These are phyloP conservation scores for Apomyelois bistriatella DNA, from an alignment of 2,888 invertebrate genomes.

Conservation along the genomic window DNA sequence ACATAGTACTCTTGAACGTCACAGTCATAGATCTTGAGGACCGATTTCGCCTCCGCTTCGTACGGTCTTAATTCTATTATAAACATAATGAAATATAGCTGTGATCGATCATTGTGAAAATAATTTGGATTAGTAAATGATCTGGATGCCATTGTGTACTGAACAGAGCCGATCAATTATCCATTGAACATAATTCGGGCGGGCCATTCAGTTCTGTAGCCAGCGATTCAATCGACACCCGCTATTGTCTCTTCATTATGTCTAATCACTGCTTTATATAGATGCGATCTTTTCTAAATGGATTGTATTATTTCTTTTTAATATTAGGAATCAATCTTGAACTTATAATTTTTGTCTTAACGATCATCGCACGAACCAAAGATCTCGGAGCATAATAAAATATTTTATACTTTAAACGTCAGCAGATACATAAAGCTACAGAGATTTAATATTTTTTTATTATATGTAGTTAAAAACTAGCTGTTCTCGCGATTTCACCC, in stretches of 20 bases:
- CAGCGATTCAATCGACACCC: slow-evolving; percentile 51
- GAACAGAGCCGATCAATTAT: slow-evolving; percentile 73
- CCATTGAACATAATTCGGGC: slow-evolving; percentile 78
- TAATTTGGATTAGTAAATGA: slow-evolving; percentile 51
- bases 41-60: too few species aligned
- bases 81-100: background rate
- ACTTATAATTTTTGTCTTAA: background rate
- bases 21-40: too few species aligned
- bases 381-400: too few species aligned
- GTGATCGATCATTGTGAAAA: slow-evolving; percentile 16
- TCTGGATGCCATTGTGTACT: slow-evolving; percentile 62
- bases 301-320: background rate
- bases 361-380: too few species aligned
- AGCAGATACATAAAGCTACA: too few species aligned
- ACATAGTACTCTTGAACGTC: too few species aligned
- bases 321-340: background rate
- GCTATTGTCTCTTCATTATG: slow-evolving; percentile 37
- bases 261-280: slow-evolving; percentile 14
- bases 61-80: background rate
- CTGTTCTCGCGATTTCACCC: too few species aligned
- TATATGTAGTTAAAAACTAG: too few species aligned
- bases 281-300: background rate
- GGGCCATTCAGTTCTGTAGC: slow-evolving; percentile 54
- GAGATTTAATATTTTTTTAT: too few species aligned
- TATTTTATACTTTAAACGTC: too few species aligned